Evolutionary conservation across 1,140 invertebrate species (phyloP), one percentile per base, ranked within the genome.

Genomic region (Pteromalus puparum): DNA sequence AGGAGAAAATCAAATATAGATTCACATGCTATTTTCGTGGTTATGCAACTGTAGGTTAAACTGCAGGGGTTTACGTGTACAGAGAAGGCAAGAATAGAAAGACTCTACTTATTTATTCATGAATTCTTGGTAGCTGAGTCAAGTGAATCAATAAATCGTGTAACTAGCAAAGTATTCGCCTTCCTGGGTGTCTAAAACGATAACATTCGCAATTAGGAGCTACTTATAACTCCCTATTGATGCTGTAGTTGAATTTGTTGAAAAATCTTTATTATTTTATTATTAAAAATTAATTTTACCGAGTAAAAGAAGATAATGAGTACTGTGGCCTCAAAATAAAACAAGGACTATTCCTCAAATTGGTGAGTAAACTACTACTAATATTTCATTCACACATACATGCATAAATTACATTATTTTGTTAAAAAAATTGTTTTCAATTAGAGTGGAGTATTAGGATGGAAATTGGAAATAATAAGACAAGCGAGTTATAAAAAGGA

Each of bases 131-230:
- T 90, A 90, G 88, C 83, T 87, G 88, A 90, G 88, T 88, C 82
- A 81, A 87, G 87, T 78, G 86, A 91, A 92, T 92, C 91, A 88
- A 92, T 92, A 92, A 91, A 92, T 91, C 89, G 90, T 90, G 83
- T 90, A 87, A 87, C 74, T 68, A 81, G 24, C 34, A 3, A n/a
- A 77, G 21, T 13, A 24, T 26, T 21, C 18, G 48, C 12, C 48
- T 61, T 21, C 46, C 26, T 30, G 6, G 18, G 26, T 30, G 53
- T 30, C 48, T 53, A n/a, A 38, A 34, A 74, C 30, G 53, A 61
- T n/a, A n/a, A 61, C 53, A n/a, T n/a, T 21, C 18, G 18, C 21
- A 61, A 61, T 61, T 61, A 61, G 53, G 13, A 53, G 13, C 53
- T 61, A n/a, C 21, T 53, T 61, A n/a, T 61, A n/a, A 21, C 18